These are phyloP conservation scores for Monochamus alternatus DNA, from an alignment of 2,888 invertebrate species.

Conservation along the genomic window DNA sequence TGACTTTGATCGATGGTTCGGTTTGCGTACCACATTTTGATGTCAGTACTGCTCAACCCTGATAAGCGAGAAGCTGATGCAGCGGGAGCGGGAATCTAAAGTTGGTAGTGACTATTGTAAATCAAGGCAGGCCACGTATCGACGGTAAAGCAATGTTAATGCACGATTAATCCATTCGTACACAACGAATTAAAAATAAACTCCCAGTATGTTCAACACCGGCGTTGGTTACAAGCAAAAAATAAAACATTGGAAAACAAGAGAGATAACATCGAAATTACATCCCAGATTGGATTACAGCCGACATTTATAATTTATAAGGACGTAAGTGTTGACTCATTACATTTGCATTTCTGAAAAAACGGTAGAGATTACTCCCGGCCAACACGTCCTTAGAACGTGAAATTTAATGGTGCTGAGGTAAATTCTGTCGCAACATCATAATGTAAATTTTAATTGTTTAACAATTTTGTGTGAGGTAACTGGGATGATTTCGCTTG, in stretches of 20 bases:
- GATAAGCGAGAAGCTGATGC: slow-evolving; percentile 32
- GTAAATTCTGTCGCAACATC: slow-evolving; percentile 41
- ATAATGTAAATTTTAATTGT: slow-evolving; percentile 53
- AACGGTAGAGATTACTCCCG: slow-evolving; percentile 8
- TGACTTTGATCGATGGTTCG: slow-evolving; percentile 70
- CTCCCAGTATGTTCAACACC: slow-evolving; percentile 40
- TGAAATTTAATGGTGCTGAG: not conserved
- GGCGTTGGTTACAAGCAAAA: slow-evolving; percentile 46
- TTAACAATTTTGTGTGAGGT: slow-evolving; percentile 45
- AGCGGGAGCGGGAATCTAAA: slow-evolving; percentile 49
- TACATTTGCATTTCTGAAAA: slow-evolving; percentile 9
- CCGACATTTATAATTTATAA: slow-evolving; percentile 27
- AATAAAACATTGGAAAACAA: slow-evolving; percentile 45
- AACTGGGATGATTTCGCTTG: slow-evolving; percentile 44
- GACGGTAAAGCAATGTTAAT: slow-evolving; percentile 45
- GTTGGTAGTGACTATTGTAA: slow-evolving; percentile 58
- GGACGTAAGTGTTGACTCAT: slow-evolving; percentile 28
- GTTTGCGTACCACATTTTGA: slow-evolving; percentile 61
- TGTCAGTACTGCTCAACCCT: slow-evolving; percentile 56
- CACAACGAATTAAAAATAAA: slow-evolving; percentile 33
- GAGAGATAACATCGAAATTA: slow-evolving; percentile 43
- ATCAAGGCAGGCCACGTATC: slow-evolving; percentile 51
- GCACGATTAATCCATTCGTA: slow-evolving; percentile 53
- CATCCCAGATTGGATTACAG: slow-evolving; percentile 31
- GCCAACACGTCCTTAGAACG: slow-evolving; percentile 11